Conservation (phyloP, 2,797 vertebrate species). For the Brachyalestes nurse region DNA sequence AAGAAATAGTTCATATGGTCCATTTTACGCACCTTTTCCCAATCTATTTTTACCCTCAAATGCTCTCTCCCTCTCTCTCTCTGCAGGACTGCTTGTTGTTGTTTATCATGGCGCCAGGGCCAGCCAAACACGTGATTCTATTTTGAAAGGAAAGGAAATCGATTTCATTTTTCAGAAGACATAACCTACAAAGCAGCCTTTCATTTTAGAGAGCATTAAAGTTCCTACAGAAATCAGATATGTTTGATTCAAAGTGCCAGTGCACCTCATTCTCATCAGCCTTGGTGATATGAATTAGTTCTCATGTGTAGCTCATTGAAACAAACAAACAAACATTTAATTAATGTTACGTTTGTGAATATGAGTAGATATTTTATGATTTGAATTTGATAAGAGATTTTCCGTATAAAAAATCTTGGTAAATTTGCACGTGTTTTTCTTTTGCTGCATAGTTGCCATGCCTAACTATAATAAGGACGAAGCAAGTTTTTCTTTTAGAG, state of each 20-base stretch:
- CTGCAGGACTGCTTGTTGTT: slow-evolving; percentile 1
- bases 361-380: too few relatives aligned
- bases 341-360: not conserved
- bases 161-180: slow-evolving; percentile 21
- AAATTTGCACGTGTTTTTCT: too few relatives aligned
- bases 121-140: not conserved
- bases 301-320: not conserved
- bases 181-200: slow-evolving; percentile 5
- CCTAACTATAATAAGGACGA: too few relatives aligned
- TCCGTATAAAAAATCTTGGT: too few relatives aligned
- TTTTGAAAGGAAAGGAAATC: slow-evolving; percentile 27
- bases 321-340: not conserved
- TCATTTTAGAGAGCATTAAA: slow-evolving; percentile 15
- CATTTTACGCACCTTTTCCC: not conserved
- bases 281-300: not conserved
- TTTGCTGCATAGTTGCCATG: too few relatives aligned
- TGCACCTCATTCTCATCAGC: not conserved
- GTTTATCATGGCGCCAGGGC: not conserved
- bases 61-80: not conserved
- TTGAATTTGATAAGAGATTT: too few relatives aligned
- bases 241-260: not conserved
- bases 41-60: not conserved
- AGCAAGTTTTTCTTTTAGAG: too few relatives aligned
- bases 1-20: not conserved
- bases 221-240: slow-evolving; percentile 14